Evolutionary conservation across 2,888 invertebrate species (phyloP).

Genomic region (Cephus sareptanus): DNA sequence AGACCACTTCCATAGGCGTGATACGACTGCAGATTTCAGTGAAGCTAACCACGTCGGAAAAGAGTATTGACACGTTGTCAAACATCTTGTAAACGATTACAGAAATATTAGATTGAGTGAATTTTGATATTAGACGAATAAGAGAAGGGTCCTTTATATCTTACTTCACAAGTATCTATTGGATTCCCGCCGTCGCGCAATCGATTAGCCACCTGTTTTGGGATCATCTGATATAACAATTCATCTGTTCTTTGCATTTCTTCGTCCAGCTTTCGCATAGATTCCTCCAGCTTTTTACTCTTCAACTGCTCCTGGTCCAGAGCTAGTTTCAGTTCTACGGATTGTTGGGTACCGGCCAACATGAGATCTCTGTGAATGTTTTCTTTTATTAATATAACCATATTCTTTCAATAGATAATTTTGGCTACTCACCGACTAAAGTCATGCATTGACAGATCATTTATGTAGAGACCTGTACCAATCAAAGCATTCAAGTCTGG

Average conservation of each 20-base stretch:
- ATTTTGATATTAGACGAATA: slow-evolving; percentile 1
- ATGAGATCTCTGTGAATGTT: slow-evolving; percentile 80
- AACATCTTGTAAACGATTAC: slow-evolving; percentile 80
- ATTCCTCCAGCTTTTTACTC: slow-evolving; percentile 94
- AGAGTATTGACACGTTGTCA: slow-evolving; percentile 93
- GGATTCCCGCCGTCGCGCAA: slow-evolving; percentile 94
- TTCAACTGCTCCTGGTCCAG: slow-evolving; percentile 97
- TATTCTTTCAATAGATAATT: not conserved
- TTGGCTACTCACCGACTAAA: slow-evolving; percentile 82
- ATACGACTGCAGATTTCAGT: slow-evolving; percentile 97
- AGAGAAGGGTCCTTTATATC: slow-evolving; percentile 13
- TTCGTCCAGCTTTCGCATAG: slow-evolving; percentile 94
- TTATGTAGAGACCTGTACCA: slow-evolving; percentile 94
- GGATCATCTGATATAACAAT: slow-evolving; percentile 98
- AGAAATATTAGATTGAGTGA: slow-evolving; percentile 12
- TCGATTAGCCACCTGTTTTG: slow-evolving; percentile 95
- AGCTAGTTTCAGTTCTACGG: slow-evolving; percentile 94
- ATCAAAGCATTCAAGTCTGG: slow-evolving; percentile 93
- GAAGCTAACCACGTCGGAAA: slow-evolving; percentile 98
- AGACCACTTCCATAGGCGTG: slow-evolving; percentile 97
- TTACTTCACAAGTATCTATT: slow-evolving; percentile 95
- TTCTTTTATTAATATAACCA: not conserved
- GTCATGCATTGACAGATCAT: slow-evolving; percentile 99
- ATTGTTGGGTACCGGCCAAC: slow-evolving; percentile 96
- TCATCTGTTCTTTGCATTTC: slow-evolving; percentile 97